phyloP scores from a whole-genome alignment of 2,797 vertebrate species.

The Dromococcyx pavoninus region DNA sequence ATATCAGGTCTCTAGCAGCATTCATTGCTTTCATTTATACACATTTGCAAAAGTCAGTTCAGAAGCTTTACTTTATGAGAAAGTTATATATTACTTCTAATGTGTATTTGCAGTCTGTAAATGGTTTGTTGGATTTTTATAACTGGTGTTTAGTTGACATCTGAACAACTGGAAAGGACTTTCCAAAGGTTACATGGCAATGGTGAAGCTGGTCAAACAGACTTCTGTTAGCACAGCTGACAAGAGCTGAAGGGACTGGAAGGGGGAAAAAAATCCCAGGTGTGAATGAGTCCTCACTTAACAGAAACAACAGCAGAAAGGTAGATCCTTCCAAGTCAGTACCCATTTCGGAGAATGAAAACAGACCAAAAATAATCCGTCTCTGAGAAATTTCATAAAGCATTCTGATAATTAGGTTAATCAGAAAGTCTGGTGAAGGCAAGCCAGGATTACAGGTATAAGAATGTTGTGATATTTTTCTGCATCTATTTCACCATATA shows the following conservation, averaged over 20 bases:
- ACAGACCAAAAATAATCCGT: background rate
- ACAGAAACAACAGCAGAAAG: background rate
- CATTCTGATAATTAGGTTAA: background rate
- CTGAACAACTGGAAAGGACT: background rate
- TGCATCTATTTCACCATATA: background rate
- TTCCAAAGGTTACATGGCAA: background rate
- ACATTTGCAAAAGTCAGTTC: background rate
- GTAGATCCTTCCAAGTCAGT: background rate
- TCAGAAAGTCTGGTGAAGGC: background rate
- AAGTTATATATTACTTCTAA: background rate
- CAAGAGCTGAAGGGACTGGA: background rate
- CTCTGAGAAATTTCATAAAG: background rate
- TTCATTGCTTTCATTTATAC: background rate
- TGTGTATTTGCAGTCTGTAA: background rate
- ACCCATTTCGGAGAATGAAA: background rate
- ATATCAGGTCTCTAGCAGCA: background rate
- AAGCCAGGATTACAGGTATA: background rate
- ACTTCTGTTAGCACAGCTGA: slow-evolving; percentile 3
- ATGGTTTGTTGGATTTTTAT: background rate
- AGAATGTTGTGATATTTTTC: background rate
- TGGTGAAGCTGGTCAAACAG: background rate
- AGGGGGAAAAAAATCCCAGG: background rate
- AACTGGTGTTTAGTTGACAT: background rate
- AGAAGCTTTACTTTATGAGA: background rate
- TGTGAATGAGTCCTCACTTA: background rate